phyloP scores from a whole-genome alignment of 2,888 invertebrate species.

The Drosophila colorata region DNA sequence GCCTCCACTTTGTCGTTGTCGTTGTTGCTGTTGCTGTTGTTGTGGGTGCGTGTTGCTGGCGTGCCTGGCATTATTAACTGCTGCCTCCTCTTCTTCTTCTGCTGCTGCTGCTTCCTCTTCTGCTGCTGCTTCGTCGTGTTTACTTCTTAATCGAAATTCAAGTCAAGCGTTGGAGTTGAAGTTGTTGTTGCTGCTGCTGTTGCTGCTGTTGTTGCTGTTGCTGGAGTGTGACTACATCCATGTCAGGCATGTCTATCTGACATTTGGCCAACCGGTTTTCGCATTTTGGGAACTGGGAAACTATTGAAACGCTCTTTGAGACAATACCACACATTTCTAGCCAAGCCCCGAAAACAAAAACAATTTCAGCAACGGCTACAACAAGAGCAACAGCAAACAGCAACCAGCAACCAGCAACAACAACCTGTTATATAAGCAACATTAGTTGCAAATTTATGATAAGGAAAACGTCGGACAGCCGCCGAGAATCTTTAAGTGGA shows the following conservation, averaged over 20 bases:
- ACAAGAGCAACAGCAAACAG: background rate
- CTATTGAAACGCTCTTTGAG: constrained; percentile 15
- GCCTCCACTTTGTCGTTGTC: constrained; percentile 17
- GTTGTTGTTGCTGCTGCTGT: background rate
- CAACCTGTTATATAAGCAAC: constrained; percentile 57
- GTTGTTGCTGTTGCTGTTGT: constrained; percentile 31
- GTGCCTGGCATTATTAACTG: constrained; percentile 59
- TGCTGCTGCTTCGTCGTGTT: constrained; percentile 8
- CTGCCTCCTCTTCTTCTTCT: constrained; percentile 1
- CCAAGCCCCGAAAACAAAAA: constrained; percentile 19
- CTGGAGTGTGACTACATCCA: background rate
- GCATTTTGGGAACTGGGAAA: constrained; percentile 22
- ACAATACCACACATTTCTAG: constrained; percentile 28
- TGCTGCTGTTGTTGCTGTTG: background rate
- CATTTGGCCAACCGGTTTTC: constrained; percentile 30
- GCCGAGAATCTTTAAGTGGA: constrained; percentile 44
- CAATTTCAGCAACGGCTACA: constrained; percentile 7
- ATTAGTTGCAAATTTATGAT: constrained; percentile 60
- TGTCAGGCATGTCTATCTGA: constrained; percentile 48
- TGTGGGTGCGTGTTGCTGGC: constrained; percentile 51
- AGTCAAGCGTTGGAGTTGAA: constrained; percentile 15
- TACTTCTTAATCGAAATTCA: constrained; percentile 60
- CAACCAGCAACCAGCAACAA: background rate
- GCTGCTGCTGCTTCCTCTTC: constrained; percentile 1
- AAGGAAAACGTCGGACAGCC: constrained; percentile 19